phyloP scores from a whole-genome alignment of 2,888 invertebrate genomes.

The Hirtodrosophila trivittata region DNA sequence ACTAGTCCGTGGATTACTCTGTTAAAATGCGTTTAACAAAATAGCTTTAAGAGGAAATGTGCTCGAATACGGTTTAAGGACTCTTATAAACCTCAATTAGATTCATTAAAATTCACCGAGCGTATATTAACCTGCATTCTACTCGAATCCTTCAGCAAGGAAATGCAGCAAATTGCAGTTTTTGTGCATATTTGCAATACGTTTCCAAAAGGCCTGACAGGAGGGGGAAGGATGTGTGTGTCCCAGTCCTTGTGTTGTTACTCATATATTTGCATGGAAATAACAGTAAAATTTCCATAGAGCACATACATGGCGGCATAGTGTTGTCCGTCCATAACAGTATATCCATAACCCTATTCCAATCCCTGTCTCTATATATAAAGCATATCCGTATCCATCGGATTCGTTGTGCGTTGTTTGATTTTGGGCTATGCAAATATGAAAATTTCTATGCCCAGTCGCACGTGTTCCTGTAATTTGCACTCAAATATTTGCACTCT shows the following conservation, averaged over 20 bases:
- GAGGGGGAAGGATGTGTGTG: no score
- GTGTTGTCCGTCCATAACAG: neutral
- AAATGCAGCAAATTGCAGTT: neutral
- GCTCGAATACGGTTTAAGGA: no score
- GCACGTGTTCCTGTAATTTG: slow-evolving; percentile 50
- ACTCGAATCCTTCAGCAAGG: neutral
- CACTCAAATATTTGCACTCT: slow-evolving; percentile 50
- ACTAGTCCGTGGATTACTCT: no score
- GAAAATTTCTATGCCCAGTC: slow-evolving; percentile 9
- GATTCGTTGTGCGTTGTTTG: slow-evolving; percentile 18
- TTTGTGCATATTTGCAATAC: no score
- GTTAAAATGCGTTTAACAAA: no score
- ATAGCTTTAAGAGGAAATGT: no score
- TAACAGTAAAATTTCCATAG: slow-evolving; percentile 32
- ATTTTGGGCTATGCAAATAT: slow-evolving; percentile 37
- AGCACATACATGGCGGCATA: slow-evolving; percentile 12
- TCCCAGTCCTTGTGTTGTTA: neutral
- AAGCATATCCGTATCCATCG: slow-evolving; percentile 7
- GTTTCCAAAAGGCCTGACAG: no score
- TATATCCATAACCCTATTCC: no score
- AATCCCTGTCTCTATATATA: no score
- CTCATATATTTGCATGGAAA: slow-evolving; percentile 31
- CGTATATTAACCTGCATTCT: no score
- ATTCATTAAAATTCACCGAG: no score
- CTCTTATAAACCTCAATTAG: no score